Percentiles rank a stretch among this genome's conserved stretches.
phyloP scores from a whole-genome alignment of 2,113 vertebrate species.

The Daboia siamensis region DNA sequence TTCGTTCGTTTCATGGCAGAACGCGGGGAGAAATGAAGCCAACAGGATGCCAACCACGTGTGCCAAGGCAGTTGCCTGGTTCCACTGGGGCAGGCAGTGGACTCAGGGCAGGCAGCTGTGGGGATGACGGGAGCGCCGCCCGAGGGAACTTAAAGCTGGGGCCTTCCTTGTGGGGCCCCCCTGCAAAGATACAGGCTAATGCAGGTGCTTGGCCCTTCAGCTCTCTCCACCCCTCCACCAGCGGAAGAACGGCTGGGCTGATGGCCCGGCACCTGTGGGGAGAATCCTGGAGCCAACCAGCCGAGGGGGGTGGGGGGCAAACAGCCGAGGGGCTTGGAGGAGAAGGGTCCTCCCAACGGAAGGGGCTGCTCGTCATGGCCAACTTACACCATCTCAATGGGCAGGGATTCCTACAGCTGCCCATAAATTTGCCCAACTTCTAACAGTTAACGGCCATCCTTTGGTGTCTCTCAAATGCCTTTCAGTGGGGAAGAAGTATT shows the following conservation, averaged over 20 bases:
- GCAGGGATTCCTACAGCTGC: conserved; percentile 45
- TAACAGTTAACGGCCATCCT: conserved; percentile 45
- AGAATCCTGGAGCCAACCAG: too few relatives aligned
- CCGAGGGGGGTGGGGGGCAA: background rate
- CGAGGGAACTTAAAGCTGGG: too few relatives aligned
- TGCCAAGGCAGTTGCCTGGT: too few relatives aligned
- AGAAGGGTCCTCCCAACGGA: background rate
- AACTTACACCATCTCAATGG: background rate
- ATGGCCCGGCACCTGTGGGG: too few relatives aligned
- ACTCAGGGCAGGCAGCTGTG: background rate
- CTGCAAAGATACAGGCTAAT: background rate
- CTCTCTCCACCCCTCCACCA: background rate
- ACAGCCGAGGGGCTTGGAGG: background rate
- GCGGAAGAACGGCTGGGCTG: too few relatives aligned
- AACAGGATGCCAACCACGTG: too few relatives aligned
- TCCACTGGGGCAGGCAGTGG: too few relatives aligned
- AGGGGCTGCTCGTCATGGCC: background rate
- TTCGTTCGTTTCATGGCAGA: too few relatives aligned
- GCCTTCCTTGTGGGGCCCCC: too few relatives aligned
- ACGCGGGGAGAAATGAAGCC: too few relatives aligned
- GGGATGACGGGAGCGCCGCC: background rate
- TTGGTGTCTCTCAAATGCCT: conserved; percentile 54
- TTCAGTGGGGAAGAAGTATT: conserved; percentile 60
- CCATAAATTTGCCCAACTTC: conserved; percentile 50
- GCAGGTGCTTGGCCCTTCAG: background rate